Percentiles rank a stretch among this genome's conserved stretches.
Evolutionary conservation across 2,888 invertebrate genomes (phyloP).

Genomic region (Bombylius major): DNA sequence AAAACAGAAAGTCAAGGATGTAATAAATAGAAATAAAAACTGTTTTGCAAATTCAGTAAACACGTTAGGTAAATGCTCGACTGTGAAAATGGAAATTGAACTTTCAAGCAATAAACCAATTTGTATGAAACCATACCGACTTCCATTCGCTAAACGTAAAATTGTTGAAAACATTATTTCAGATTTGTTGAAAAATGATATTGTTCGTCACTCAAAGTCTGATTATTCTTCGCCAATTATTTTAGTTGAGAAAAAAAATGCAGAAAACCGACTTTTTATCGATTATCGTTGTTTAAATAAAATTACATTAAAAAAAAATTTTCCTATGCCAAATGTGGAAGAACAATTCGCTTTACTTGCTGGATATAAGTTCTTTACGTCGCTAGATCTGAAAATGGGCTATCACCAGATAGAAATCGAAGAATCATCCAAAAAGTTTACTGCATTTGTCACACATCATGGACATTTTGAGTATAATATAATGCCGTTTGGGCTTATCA

Average conservation of each 20-base stretch:
- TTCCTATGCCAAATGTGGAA: constrained; percentile 28
- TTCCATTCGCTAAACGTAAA: no score
- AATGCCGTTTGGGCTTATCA: constrained; percentile 30
- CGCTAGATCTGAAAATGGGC: constrained; percentile 24
- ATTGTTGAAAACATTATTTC: no score
- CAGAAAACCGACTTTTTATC: constrained; percentile 11
- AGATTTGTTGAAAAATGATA: not conserved
- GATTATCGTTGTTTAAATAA: constrained; percentile 23
- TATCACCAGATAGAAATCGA: constrained; percentile 28
- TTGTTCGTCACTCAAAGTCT: constrained; percentile 3
- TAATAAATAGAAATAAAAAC: no score
- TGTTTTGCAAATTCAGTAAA: no score
- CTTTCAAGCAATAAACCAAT: no score
- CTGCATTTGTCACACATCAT: constrained; percentile 28
- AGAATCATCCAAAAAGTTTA: constrained; percentile 22
- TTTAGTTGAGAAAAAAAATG: constrained; percentile 16
- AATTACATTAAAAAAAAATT: constrained; percentile 22
- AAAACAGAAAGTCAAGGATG: no score
- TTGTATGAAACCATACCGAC: no score
- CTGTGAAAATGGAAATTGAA: no score
- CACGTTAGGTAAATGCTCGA: no score
- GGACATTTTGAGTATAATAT: constrained; percentile 28
- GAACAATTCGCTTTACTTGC: constrained; percentile 25
- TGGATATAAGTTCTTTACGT: constrained; percentile 20
- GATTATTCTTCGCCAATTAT: constrained; percentile 17